Percentiles rank a stretch among this genome's conserved stretches.
Conservation (phyloP, 2,888 invertebrate species). For the Amphipyra tragopoginis region DNA sequence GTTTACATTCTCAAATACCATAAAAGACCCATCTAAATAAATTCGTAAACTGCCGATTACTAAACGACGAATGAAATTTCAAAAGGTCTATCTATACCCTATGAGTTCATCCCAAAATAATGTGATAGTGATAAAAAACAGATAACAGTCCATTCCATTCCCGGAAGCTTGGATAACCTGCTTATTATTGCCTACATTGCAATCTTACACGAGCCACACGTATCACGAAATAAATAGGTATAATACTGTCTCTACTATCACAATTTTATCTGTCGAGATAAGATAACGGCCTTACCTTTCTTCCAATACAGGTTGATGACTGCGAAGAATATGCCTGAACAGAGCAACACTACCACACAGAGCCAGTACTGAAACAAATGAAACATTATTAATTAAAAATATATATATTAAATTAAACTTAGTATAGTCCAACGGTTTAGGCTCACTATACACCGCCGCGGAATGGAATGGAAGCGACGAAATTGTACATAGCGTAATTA, state of each 20-base stretch:
- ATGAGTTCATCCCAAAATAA: too few relatives aligned
- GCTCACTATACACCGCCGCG: too few relatives aligned
- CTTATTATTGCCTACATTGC: conserved; percentile 15
- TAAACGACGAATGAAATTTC: too few relatives aligned
- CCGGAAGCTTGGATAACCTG: background rate
- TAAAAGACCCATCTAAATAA: too few relatives aligned
- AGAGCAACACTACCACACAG: conserved; percentile 92
- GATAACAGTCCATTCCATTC: background rate
- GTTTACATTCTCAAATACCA: too few relatives aligned
- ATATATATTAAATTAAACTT: background rate
- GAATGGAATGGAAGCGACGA: too few relatives aligned
- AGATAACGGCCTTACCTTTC: conserved; percentile 87
- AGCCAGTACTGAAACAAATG: conserved; percentile 90
- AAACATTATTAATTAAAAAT: conserved; percentile 13
- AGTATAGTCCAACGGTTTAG: too few relatives aligned
- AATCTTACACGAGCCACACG: conserved; percentile 12
- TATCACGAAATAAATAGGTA: conserved; percentile 15
- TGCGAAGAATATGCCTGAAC: conserved; percentile 92
- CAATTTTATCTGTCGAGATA: conserved; percentile 49
- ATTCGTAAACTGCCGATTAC: too few relatives aligned
- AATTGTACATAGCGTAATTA: too few relatives aligned
- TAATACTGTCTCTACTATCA: conserved; percentile 41
- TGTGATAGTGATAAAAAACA: background rate
- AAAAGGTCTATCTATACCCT: too few relatives aligned
- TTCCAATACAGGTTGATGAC: conserved; percentile 93